These are phyloP conservation scores for Ctenomys sociabilis DNA, from an alignment of 2,113 vertebrate genomes.

Conservation along the genomic window DNA sequence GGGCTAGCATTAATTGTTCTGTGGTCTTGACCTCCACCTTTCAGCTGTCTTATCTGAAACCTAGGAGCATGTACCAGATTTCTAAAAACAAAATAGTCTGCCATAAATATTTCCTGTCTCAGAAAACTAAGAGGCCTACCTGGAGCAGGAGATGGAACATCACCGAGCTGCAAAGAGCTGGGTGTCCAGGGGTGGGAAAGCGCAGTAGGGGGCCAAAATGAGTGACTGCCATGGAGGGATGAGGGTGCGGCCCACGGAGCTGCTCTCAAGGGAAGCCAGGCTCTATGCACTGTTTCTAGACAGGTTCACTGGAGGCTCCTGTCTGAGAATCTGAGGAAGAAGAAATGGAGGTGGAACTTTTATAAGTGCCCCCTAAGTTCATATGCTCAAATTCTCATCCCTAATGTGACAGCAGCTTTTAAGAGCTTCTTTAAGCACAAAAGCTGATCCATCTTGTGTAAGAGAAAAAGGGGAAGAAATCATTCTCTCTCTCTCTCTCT, in stretches of 20 bases:
- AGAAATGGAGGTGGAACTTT: neutral
- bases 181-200: neutral
- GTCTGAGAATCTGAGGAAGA: neutral
- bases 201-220: neutral
- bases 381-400: neutral
- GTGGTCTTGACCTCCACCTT: neutral
- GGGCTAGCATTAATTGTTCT: neutral
- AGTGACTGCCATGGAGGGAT: neutral
- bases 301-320: neutral
- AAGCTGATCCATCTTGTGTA: neutral
- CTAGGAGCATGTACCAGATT: too few relatives aligned
- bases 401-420: too few relatives aligned
- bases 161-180: neutral
- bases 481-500: neutral
- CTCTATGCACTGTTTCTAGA: neutral
- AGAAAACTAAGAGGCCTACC: neutral
- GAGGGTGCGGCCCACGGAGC: neutral
- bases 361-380: neutral
- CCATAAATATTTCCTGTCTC: neutral
- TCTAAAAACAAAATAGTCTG: neutral
- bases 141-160: neutral
- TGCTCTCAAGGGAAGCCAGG: neutral
- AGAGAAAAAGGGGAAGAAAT: neutral
- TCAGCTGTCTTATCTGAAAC: neutral
- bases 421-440: neutral